phyloP scores from a whole-genome alignment of 1,140 invertebrate species.

The Micrasema minimum region DNA sequence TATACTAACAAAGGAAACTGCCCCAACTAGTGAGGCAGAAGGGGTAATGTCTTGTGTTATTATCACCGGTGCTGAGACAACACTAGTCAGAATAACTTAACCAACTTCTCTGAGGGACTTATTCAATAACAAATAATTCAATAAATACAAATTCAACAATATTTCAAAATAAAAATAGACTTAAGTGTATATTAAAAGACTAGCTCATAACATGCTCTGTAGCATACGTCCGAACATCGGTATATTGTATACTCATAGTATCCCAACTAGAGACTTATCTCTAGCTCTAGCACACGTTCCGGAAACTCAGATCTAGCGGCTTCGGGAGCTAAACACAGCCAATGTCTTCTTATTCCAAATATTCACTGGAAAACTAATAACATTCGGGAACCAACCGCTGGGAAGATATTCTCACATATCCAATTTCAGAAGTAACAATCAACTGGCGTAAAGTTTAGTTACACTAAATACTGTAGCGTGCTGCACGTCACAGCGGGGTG shows the following conservation, averaged over 20 bases:
- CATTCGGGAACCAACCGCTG: neutral
- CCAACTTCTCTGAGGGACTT: neutral
- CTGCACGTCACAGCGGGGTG: slow-evolving; percentile 3
- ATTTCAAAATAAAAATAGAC: slow-evolving; percentile 18
- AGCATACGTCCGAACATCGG: neutral
- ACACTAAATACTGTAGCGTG: neutral
- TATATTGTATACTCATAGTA: neutral
- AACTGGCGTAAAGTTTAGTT: neutral
- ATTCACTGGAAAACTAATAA: neutral
- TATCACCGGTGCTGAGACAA: too few species aligned
- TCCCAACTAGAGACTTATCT: neutral
- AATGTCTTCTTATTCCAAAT: neutral
- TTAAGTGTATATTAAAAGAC: slow-evolving; percentile 18
- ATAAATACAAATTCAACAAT: slow-evolving; percentile 34
- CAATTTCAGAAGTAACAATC: neutral
- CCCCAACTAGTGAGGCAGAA: neutral
- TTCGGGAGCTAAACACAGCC: neutral
- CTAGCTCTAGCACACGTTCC: neutral
- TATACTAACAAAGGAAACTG: neutral
- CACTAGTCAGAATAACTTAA: too few species aligned
- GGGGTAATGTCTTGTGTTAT: neutral
- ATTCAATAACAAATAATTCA: slow-evolving; percentile 4
- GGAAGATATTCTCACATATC: neutral
- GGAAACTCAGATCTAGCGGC: neutral
- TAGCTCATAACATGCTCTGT: slow-evolving; percentile 7